These are phyloP conservation scores for Laticauda colubrina DNA, from an alignment of 2,113 vertebrate species.

Conservation along the genomic window DNA sequence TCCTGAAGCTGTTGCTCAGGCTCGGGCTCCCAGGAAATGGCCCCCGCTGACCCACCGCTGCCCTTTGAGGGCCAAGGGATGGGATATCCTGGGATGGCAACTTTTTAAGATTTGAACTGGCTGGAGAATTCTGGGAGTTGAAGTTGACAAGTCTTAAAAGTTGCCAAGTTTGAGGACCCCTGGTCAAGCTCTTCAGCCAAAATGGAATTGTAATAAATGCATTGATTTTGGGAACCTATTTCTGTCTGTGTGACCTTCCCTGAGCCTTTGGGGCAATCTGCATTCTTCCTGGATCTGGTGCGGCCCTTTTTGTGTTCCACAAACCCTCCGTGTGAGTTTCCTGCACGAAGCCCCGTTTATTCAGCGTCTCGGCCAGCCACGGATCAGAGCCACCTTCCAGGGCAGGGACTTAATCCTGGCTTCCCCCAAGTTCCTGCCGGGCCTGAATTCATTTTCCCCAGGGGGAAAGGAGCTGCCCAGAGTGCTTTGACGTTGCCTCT, in stretches of 20 bases:
- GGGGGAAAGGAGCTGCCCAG: no score
- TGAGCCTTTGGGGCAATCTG: not conserved
- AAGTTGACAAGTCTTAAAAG: no score
- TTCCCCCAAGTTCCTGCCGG: not conserved
- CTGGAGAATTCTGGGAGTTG: no score
- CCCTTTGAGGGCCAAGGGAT: not conserved
- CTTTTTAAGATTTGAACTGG: no score
- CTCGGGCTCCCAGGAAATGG: no score
- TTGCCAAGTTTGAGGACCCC: no score
- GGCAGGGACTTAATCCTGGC: not conserved
- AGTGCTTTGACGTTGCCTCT: fast-evolving
- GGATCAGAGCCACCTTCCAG: not conserved
- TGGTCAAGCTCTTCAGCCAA: not conserved
- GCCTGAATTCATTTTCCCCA: not conserved
- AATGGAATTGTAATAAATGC: no score
- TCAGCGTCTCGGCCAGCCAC: not conserved
- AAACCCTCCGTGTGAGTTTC: not conserved
- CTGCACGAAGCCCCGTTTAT: not conserved
- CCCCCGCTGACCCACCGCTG: no score
- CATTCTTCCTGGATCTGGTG: not conserved
- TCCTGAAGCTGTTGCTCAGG: not conserved
- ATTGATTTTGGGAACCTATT: not conserved
- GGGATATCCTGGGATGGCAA: no score
- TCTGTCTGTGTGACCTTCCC: not conserved
- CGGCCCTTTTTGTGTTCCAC: not conserved